Evolutionary conservation across 2,113 vertebrate genomes (phyloP), one percentile per base, ranked within the genome.

Genomic region (Nestor notabilis): DNA sequence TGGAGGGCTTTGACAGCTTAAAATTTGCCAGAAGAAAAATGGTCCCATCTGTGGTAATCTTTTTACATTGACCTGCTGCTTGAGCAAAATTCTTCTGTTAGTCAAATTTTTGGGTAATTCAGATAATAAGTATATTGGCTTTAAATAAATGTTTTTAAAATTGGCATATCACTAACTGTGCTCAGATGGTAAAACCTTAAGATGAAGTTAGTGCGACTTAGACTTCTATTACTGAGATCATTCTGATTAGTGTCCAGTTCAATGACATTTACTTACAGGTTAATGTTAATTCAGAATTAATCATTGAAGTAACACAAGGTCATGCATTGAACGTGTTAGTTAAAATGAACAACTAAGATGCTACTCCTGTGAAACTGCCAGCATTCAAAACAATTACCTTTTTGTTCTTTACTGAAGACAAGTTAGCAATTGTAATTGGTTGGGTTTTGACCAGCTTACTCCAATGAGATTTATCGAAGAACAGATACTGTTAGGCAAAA

Each of bases 221-320:
- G 28, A 39, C 2, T 4, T 68, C 15, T 77, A 79, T 90, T 90
- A 87, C 35, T 71, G 69, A 84, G 17, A 69, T 74, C 17, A 65
- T 74, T 91, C 37, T 69, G 63, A 61, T 39, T 83, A 39, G 27
- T 69, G 50, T 72, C 27, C 41, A 77, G 29, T 81, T 83, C 68
- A 91, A 41, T 53, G 55, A 63, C 69, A 90, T 41, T 95, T 81
- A 66, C 44, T 95, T 81, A 66, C 25, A 82, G n/a, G 43, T 64
- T 85, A 95, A 79, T 33, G 24, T 52, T 87, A 93, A 83, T 90
- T 83, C 75, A 79, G 52, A 91, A 76, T 79, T 83, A 93, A 93
- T 88, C 35, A 52, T 44, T 65, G 79, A 65, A 76, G 66, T 76
- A 83, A 56, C 35, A 55, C 35, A 94, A 85, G 90, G 75, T 92